Percentiles rank a stretch among this genome's conserved stretches.
Conservation (phyloP, 2,888 invertebrate genomes). For the Synanthedon myopaeformis region DNA sequence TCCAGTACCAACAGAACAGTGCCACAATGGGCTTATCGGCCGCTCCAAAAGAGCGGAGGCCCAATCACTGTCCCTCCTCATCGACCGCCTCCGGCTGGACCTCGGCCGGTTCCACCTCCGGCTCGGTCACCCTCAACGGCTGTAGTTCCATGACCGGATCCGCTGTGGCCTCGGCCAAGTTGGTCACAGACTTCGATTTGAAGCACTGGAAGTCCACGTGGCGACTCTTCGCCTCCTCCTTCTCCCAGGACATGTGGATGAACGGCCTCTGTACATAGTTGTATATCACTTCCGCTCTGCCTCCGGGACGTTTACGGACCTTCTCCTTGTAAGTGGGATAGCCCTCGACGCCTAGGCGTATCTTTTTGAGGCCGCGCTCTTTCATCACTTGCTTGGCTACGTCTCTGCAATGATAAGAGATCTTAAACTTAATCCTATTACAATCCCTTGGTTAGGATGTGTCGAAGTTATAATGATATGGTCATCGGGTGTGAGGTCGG, state of each 20-base stretch:
- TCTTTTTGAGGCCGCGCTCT: conserved; percentile 98
- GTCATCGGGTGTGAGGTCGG: too few species aligned
- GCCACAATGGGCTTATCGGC: conserved; percentile 18
- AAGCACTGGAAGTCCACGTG: conserved; percentile 99
- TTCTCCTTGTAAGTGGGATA: conserved; percentile 99
- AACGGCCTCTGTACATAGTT: conserved; percentile 99
- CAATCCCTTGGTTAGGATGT: too few species aligned
- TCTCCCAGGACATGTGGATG: conserved; percentile 99
- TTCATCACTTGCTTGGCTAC: conserved; percentile 99
- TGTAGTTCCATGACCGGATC: conserved; percentile 83
- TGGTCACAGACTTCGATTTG: conserved; percentile 97
- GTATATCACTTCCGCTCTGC: conserved; percentile 97
- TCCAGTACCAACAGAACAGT: conserved; percentile 23
- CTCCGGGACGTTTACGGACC: conserved; percentile 94
- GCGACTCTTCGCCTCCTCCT: conserved; percentile 98
- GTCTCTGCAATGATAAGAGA: conserved; percentile 71
- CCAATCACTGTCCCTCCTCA: conserved; percentile 26
- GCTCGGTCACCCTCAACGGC: conserved; percentile 54
- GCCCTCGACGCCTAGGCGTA: conserved; percentile 97
- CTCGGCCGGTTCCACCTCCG: conserved; percentile 27
- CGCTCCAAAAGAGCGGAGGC: conserved; percentile 21
- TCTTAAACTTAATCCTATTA: too few species aligned
- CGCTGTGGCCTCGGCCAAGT: conserved; percentile 94
- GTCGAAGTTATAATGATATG: too few species aligned
- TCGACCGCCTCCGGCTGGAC: conserved; percentile 18